A percentile compares a stretch with the other conserved stretches of the same genome.
Conservation (phyloP, 2,113 vertebrate species). For the Lanius ludovicianus region DNA sequence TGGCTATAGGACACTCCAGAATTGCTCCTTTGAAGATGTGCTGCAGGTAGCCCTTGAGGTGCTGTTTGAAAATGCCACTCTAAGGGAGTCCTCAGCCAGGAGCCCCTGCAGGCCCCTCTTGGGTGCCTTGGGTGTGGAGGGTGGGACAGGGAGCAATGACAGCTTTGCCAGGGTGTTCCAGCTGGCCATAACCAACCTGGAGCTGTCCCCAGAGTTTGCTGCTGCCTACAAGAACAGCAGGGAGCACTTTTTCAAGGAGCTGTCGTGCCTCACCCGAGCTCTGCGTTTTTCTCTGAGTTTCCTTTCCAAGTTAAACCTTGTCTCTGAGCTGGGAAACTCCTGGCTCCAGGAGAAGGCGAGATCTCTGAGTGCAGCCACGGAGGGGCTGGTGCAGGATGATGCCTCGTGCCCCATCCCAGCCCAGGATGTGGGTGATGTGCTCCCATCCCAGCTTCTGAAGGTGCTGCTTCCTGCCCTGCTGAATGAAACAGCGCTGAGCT, state of each 20-base stretch:
- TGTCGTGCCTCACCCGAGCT: neutral
- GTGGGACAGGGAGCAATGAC: neutral
- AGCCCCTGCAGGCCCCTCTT: slow-evolving; percentile 47
- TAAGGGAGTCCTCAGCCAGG: neutral
- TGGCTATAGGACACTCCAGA: neutral
- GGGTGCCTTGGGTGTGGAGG: neutral
- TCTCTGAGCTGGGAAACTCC: neutral
- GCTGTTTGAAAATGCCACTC: slow-evolving; percentile 49
- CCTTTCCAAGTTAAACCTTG: neutral
- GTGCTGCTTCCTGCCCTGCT: neutral
- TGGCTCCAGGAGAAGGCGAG: slow-evolving; percentile 23
- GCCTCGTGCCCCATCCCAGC: neutral
- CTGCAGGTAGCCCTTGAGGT: neutral
- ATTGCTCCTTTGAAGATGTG: neutral
- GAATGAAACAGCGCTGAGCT: neutral
- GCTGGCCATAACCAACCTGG: slow-evolving; percentile 13
- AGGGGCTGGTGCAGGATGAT: neutral
- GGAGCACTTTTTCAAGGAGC: neutral
- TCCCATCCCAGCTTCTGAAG: neutral
- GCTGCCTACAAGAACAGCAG: neutral
- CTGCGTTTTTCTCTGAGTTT: slow-evolving; percentile 30
- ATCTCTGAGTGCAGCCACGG: neutral
- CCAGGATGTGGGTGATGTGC: neutral
- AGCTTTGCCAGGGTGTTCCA: slow-evolving; percentile 28
- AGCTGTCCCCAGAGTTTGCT: slow-evolving; percentile 42